Percentiles rank a stretch among this genome's conserved stretches.
These are phyloP conservation scores for Aleiodes alternator DNA, from an alignment of 2,888 invertebrate species.

Conservation along the genomic window DNA sequence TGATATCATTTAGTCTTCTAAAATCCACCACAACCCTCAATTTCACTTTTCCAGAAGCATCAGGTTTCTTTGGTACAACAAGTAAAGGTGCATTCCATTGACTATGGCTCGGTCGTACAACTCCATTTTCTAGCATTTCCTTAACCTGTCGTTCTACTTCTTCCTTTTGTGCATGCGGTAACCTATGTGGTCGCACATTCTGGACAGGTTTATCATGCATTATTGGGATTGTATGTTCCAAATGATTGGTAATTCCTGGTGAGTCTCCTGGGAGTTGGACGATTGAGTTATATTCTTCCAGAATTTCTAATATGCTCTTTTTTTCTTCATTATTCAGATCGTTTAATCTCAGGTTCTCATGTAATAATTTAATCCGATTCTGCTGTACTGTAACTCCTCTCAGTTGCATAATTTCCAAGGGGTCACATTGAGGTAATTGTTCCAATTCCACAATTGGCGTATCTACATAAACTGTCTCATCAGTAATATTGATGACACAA, in stretches of 20 bases:
- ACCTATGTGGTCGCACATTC: constrained; percentile 61
- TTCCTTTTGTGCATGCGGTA: constrained; percentile 59
- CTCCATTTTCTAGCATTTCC: constrained; percentile 60
- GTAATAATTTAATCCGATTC: background rate
- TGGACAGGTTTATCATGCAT: constrained; percentile 61
- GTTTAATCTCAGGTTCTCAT: constrained; percentile 14
- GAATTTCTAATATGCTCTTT: constrained; percentile 16
- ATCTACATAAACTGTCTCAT: background rate
- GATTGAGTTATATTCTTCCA: constrained; percentile 37
- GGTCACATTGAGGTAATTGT: too few relatives aligned
- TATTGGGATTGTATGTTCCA: constrained; percentile 58
- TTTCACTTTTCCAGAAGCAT: background rate
- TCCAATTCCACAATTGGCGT: too few relatives aligned
- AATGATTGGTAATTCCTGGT: constrained; percentile 31
- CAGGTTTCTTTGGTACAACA: constrained; percentile 32
- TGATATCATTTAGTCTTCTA: constrained; percentile 37
- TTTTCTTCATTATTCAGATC: constrained; percentile 44
- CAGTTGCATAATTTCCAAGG: background rate
- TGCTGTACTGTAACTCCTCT: background rate
- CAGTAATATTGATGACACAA: background rate
- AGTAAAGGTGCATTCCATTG: constrained; percentile 42
- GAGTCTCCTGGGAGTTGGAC: constrained; percentile 37
- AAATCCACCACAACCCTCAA: constrained; percentile 2
- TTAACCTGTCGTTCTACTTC: constrained; percentile 61
- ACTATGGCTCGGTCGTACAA: constrained; percentile 54